Conservation (phyloP, 2,888 invertebrate genomes). For the Automeris io region DNA sequence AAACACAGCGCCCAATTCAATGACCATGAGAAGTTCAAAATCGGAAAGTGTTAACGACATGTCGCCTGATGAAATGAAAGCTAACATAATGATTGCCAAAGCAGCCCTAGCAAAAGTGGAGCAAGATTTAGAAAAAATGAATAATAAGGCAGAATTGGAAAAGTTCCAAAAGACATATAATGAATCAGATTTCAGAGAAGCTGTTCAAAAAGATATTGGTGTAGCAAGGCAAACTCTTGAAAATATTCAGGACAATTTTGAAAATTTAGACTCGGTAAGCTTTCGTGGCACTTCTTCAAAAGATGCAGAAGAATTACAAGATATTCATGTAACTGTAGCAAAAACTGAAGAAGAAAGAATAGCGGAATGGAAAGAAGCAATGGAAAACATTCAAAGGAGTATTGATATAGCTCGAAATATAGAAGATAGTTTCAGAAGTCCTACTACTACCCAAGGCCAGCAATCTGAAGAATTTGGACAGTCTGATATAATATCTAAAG, state of each 20-base stretch:
- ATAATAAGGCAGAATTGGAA: conserved; percentile 29
- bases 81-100: conserved; percentile 55
- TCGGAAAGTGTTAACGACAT: conserved; percentile 22
- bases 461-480: not conserved
- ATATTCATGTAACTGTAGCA: conserved; percentile 23
- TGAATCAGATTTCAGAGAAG: conserved; percentile 29
- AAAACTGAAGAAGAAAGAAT: conserved; percentile 44
- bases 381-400: conserved; percentile 45
- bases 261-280: conserved; percentile 39
- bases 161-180: conserved; percentile 24
- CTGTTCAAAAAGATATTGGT: conserved; percentile 52
- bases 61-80: conserved; percentile 46
- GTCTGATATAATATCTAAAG: conserved; percentile 13
- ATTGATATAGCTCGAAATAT: conserved; percentile 50
- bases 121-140: conserved; percentile 42
- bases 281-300: conserved; percentile 28
- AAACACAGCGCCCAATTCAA: conserved; percentile 21
- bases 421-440: conserved; percentile 46
- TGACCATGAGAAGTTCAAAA: conserved; percentile 24
- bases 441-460: not conserved
- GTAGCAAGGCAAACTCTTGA: conserved; percentile 47
- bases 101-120: conserved; percentile 42
- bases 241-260: conserved; percentile 46
- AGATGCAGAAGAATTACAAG: conserved; percentile 27
- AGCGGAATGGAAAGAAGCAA: conserved; percentile 55